Evolutionary conservation across 2,888 invertebrate species (phyloP), one percentile per base, ranked within the genome.

Genomic region (Gortyna flavago): DNA sequence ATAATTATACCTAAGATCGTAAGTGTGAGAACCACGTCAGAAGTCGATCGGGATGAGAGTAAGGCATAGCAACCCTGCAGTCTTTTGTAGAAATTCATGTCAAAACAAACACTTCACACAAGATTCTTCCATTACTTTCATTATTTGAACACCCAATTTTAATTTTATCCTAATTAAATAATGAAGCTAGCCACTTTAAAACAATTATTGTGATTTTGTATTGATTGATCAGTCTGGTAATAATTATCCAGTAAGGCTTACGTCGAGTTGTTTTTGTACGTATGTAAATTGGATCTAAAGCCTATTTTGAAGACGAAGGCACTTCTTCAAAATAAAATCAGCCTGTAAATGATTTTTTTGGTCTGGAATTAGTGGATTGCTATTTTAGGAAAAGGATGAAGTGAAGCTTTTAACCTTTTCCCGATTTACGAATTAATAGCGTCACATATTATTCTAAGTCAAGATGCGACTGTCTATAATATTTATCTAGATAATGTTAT

Each of bases 41-140:
- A 68, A 85, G 83, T 86, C 76, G 77, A 84, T 88, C 83, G 86
- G 86, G 78, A 81, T 86, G 83, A 83, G 62, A 86, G 83, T 88
- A 91, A 90, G 91, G 90, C 90, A 90, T 88, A 84, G 87, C 79
- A 86, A 87, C 88, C 90, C 91, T 90, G 92, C 92, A 92, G 92
- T 92, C 92, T 93, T 68, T 68, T 87, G 83, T 77, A 85, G 62
- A 79, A 82, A 83, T 79, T 85, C 82, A 83, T 87, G 80, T 79
- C 77, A 77, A 84, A 84, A 77, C 78, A 86, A 88, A 85, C 83
- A 81, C 77, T 77, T 81, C 48, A 79, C 77, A 80, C 79, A 66
- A 77, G 74, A 82, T 82, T 77, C 83, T 62, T 77, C 35, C 82
- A 76, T 81, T 84, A 72, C 75, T 75, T 80, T 68, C 76, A 81